These are phyloP conservation scores for Pandemis heparana DNA, from an alignment of 2,888 invertebrate genomes.

Conservation along the genomic window DNA sequence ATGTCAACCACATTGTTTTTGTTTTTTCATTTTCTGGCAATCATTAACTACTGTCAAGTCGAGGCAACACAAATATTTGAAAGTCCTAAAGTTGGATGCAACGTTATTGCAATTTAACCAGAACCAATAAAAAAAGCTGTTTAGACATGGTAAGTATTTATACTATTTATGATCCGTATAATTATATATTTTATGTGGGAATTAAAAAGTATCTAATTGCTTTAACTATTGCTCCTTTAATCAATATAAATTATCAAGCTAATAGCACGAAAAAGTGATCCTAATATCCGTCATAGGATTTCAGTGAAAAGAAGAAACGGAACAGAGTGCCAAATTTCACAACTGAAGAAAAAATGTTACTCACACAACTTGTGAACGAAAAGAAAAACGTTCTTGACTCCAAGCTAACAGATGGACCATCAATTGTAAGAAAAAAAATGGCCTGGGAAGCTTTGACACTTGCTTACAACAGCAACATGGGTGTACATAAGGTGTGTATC, in stretches of 20 bases:
- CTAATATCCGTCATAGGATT: not conserved
- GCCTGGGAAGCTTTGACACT: slow-evolving; percentile 1
- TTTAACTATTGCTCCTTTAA: not conserved
- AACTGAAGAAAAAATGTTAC: slow-evolving; percentile 14
- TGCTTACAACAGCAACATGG: not conserved
- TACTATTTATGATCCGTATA: not conserved
- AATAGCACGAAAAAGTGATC: not conserved
- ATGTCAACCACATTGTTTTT: not conserved
- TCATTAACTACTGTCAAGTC: not conserved
- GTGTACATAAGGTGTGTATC: not conserved
- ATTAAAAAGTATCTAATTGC: not conserved
- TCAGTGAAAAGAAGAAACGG: not conserved
- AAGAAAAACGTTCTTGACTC: not conserved
- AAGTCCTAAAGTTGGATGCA: slow-evolving; percentile 1
- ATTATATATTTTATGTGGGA: not conserved
- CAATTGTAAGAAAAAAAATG: slow-evolving; percentile 9
- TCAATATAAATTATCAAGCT: not conserved
- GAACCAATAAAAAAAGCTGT: not conserved
- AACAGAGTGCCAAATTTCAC: slow-evolving; percentile 2
- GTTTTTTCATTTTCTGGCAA: slow-evolving; percentile 6
- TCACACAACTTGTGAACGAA: not conserved
- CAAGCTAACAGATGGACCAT: slow-evolving; percentile 1
- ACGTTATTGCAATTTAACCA: not conserved
- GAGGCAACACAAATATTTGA: not conserved
- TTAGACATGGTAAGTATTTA: slow-evolving; percentile 1